A percentile compares a stretch with the other conserved stretches of the same genome.
Evolutionary conservation across 2,888 invertebrate genomes (phyloP).

Genomic region (Tryphoninae sp.): DNA sequence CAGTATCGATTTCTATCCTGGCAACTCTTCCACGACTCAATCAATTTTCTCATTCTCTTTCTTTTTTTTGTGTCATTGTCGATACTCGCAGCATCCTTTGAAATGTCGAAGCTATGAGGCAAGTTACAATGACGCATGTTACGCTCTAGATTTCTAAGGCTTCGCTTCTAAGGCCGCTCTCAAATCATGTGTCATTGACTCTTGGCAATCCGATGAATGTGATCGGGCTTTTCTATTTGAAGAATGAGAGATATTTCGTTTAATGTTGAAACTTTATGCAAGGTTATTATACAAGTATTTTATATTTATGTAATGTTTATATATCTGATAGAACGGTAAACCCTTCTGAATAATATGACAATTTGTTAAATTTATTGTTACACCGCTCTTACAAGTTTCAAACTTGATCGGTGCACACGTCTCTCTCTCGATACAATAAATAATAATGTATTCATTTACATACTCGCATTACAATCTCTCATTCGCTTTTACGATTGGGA

Average conservation of each 20-base stretch:
- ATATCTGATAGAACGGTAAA: background rate
- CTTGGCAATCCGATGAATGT: background rate
- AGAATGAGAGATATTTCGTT: slow-evolving; percentile 9
- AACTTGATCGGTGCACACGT: background rate
- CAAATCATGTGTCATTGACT: background rate
- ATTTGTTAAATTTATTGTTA: background rate
- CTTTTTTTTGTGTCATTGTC: slow-evolving; percentile 12
- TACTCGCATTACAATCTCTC: background rate
- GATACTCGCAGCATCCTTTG: slow-evolving; percentile 34
- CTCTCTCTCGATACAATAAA: slow-evolving; percentile 3
- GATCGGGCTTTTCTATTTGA: background rate
- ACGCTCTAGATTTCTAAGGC: slow-evolving; percentile 20
- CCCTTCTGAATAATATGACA: background rate
- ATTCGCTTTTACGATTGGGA: background rate
- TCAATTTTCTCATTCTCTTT: background rate
- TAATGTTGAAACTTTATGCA: slow-evolving; percentile 29
- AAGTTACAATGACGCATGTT: slow-evolving; percentile 20
- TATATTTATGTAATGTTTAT: background rate
- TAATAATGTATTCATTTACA: background rate
- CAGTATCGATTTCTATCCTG: slow-evolving; percentile 1
- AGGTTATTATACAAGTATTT: background rate
- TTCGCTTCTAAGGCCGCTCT: background rate
- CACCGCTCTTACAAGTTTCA: background rate
- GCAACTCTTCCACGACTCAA: slow-evolving; percentile 23
- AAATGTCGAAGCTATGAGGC: slow-evolving; percentile 38